phyloP scores from a whole-genome alignment of 2,797 vertebrate species.

The Lateolabrax maculatus region DNA sequence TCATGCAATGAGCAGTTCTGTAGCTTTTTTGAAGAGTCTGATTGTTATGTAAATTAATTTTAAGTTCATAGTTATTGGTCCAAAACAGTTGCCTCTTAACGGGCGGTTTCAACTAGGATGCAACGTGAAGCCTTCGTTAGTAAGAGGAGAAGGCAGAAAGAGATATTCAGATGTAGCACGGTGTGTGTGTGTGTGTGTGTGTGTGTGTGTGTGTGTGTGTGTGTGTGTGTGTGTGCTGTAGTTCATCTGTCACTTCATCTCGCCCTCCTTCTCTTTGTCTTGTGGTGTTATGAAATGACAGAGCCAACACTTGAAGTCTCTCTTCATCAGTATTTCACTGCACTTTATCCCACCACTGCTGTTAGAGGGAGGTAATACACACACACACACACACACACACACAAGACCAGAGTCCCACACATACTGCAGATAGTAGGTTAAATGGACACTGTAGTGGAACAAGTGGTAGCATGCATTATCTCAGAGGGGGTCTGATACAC shows the following conservation, averaged over 20 bases:
- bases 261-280: constrained; percentile 42
- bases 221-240: neutral
- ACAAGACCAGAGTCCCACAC: constrained; percentile 29
- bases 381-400: constrained; percentile 25
- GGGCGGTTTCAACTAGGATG: constrained; percentile 18
- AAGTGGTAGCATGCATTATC: constrained; percentile 57
- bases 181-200: constrained; percentile 7
- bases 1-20: neutral
- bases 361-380: constrained; percentile 25
- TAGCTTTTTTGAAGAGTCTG: constrained; percentile 6
- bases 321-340: constrained; percentile 64
- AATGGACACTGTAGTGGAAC: constrained; percentile 60
- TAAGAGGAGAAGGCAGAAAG: constrained; percentile 21
- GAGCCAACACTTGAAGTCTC: constrained; percentile 54
- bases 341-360: constrained; percentile 40
- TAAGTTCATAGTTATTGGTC: constrained; percentile 42
- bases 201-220: neutral
- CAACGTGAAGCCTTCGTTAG: constrained; percentile 46
- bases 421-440: constrained; percentile 53
- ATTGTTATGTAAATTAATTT: constrained; percentile 51
- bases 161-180: constrained; percentile 5
- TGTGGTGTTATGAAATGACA: constrained; percentile 45
- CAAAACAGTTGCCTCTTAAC: constrained; percentile 40
- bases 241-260: constrained; percentile 29
- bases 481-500: constrained; percentile 60